Evolutionary conservation across 2,797 vertebrate species (phyloP), one percentile per base, ranked within the genome.

Genomic region (Molossus molossus): DNA sequence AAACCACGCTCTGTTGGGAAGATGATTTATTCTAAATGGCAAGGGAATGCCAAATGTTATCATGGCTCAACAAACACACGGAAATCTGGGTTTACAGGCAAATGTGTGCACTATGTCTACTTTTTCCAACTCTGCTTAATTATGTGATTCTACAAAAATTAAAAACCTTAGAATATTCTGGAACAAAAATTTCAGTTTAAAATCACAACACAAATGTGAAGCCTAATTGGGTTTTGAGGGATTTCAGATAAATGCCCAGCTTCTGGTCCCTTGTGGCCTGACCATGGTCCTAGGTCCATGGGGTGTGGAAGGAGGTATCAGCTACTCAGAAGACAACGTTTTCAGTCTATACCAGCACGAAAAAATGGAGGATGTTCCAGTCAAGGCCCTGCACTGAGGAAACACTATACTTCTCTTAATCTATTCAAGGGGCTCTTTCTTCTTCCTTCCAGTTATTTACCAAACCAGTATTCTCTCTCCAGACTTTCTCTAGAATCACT

Each of bases 1-100:
- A 64, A 62, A 9, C 9, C 1, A 1, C 21, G 18, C 0, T 2
- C 5, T 4, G 5, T 0, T 13, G 12, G 14, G 23, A n/a, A 90
- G 64, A 69, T 37, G 60, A 55, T n/a, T 2, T 25, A 27, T 40
- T 60, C 6, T 27, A n/a, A 13, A 7, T 53, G 82, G n/a, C 45
- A 55, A 69, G 40, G 67, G 55, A 57, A 60, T 11, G 69, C 15
- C 33, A 23, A 27, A 40, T 3, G 13, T 57, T 2, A 10, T 50
- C 21, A 0, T 6, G 40, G 79, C 48, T 70, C 60, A 6, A 3
- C 1, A 8, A 27, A 15, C 15, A 1, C 72, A 10, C 18, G 7
- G 48, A 75, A 40, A 21, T 37, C 73, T 50, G 14, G 33, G 53
- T 67, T 81, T 72, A 21, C 27, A 40, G 55, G 40, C 21, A 11